Evolutionary conservation across 2,113 vertebrate genomes (phyloP).

Genomic region (Oncorhynchus nerka): DNA sequence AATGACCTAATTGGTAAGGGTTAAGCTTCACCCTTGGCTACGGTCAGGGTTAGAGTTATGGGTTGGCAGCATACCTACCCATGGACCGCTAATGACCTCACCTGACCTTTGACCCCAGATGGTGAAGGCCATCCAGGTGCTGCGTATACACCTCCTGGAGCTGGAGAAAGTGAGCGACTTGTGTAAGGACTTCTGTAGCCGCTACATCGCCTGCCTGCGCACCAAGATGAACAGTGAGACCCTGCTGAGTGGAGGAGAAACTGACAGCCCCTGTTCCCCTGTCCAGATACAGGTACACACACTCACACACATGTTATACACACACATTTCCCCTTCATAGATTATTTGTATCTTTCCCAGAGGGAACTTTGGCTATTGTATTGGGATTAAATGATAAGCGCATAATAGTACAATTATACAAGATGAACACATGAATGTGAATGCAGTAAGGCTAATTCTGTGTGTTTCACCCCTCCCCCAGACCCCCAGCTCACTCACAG

Average conservation of each 20-base stretch:
- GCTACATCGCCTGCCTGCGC: slow-evolving; percentile 90
- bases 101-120: slow-evolving; percentile 64
- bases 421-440: too few species aligned
- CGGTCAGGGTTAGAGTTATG: too few species aligned
- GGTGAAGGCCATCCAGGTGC: slow-evolving; percentile 88
- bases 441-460: too few species aligned
- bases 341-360: too few species aligned
- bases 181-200: slow-evolving; percentile 89
- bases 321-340: background rate
- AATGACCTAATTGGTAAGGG: too few species aligned
- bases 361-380: too few species aligned
- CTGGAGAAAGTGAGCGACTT: slow-evolving; percentile 88
- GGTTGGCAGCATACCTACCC: too few species aligned
- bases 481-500: slow-evolving; percentile 1
- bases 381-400: background rate
- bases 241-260: slow-evolving; percentile 84
- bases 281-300: slow-evolving; percentile 61
- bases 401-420: slow-evolving; percentile 5
- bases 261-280: slow-evolving; percentile 84
- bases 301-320: background rate
- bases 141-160: slow-evolving; percentile 87
- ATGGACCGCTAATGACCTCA: too few species aligned
- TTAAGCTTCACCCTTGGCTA: too few species aligned
- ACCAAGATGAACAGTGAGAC: slow-evolving; percentile 91
- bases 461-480: background rate